A percentile compares a stretch with the other conserved stretches of the same genome.
phyloP scores from a whole-genome alignment of 1,140 invertebrate genomes.

The Diachasma alloeum region DNA sequence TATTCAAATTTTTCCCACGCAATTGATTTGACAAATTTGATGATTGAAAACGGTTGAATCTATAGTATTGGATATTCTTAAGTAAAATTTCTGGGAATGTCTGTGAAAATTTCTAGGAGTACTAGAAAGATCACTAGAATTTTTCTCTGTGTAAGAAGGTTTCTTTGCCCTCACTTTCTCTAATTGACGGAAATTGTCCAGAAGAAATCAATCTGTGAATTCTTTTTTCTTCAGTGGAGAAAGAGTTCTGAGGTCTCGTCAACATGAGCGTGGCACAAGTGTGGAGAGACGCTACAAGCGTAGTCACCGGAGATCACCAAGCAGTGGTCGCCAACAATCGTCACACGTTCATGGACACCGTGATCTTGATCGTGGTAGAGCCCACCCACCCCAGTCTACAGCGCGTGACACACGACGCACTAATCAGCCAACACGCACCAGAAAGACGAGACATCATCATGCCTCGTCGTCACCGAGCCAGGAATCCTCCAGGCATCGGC shows the following conservation, averaged over 20 bases:
- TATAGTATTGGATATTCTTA: too few species aligned
- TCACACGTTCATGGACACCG: conserved; percentile 61
- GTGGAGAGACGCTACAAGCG: conserved; percentile 72
- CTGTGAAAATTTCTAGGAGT: too few species aligned
- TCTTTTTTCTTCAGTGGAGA: conserved; percentile 66
- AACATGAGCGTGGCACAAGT: conserved; percentile 70
- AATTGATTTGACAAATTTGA: too few species aligned
- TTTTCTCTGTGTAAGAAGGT: too few species aligned
- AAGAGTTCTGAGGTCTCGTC: conserved; percentile 68
- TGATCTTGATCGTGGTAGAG: conserved; percentile 62
- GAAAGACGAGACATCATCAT: conserved; percentile 54
- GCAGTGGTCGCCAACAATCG: conserved; percentile 63
- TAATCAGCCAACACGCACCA: conserved; percentile 13
- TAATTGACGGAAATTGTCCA: too few species aligned
- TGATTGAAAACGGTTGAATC: too few species aligned
- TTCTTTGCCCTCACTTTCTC: too few species aligned
- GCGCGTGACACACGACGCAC: conserved; percentile 57
- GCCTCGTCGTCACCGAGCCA: conserved; percentile 53
- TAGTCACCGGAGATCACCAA: conserved; percentile 70
- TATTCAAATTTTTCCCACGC: too few species aligned
- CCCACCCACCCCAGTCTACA: conserved; percentile 60
- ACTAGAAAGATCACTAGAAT: too few species aligned
- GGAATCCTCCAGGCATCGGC: conserved; percentile 39
- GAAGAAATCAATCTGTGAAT: neutral
- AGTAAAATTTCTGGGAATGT: too few species aligned